Base-by-base conservation (phyloP, 2,888 invertebrate species). In the Onthophagus sagittarius region DNA sequence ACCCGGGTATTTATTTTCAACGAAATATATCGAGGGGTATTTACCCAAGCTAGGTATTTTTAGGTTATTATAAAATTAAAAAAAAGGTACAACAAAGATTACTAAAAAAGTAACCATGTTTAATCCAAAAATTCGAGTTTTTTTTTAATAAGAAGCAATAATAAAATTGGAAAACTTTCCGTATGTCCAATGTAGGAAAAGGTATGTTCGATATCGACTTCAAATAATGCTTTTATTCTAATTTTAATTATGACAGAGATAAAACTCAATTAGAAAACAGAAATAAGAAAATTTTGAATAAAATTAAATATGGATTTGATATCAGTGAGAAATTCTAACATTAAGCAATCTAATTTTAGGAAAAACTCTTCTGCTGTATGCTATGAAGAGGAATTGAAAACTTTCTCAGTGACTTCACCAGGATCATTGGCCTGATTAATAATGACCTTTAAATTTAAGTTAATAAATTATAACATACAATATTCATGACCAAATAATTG, bases 361-460 rank as follows among this genome's bases (percentile, higher is more conserved):
- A 86, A 86, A 83, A 80, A 83, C 62, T 81, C 84, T 67, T 78
- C 82, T 73, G 77, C 84, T 64, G 78, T 82, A 73, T 78, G 80
- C 23, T 83, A 83, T 63, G 84, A 83, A 32, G 87, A 87, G 77
- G 87, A 87, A 78, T 72, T 83, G 74, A 82, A 82, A 70, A 80
- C 82, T 62, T 78, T 83, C 72, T 73, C 75, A 15, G 69, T 75
- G 13, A 72, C 71, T 15, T 69, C 73, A 31, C 73, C 67, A 13
- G 74, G 74, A n/a, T 62, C 70, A 69, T 70, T 74, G 63, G 72
- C 74, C 70, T 74, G 62, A 67, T 15, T 23, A 64, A 9, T 14
- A 14, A 64, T 64, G 39, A 73, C 62, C 67, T 33, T 69, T 6
- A 65, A 11, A 64, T 65, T 71, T 67, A 67, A 32, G 13, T 67